A percentile compares a stretch with the other conserved stretches of the same genome.
Evolutionary conservation across 1,140 invertebrate species (phyloP).

Genomic region (Globodera rostochiensis): DNA sequence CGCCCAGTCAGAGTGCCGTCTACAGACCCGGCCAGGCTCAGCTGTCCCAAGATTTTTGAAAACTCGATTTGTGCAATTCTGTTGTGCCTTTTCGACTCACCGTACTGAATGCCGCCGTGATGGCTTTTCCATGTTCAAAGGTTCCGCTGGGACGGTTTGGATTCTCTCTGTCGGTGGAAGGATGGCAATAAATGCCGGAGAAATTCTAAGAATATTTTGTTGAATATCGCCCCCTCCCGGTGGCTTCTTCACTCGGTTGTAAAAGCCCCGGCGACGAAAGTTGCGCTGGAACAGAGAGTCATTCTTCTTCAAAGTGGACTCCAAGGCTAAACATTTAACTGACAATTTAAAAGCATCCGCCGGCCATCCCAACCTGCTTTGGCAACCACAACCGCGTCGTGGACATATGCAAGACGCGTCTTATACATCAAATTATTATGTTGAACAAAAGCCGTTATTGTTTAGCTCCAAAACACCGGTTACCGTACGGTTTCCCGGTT

Average conservation of each 20-base stretch:
- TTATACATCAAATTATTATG: constrained; percentile 18
- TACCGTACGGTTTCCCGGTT: no score
- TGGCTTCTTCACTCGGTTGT: constrained; percentile 44
- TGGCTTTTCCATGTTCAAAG: constrained; percentile 62
- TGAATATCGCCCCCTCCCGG: constrained; percentile 15
- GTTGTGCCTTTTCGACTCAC: constrained; percentile 28
- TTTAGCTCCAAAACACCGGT: no score
- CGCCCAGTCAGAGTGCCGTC: constrained; percentile 60
- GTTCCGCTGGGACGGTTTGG: constrained; percentile 58
- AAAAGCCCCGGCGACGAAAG: constrained; percentile 61
- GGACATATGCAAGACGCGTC: constrained; percentile 60
- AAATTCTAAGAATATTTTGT: constrained; percentile 17
- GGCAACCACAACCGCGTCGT: constrained; percentile 61
- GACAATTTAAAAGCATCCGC: no score
- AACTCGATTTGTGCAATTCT: neutral
- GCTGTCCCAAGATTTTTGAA: constrained; percentile 34
- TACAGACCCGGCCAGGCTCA: constrained; percentile 43
- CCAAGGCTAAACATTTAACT: constrained; percentile 40
- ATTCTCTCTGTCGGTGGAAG: constrained; percentile 53
- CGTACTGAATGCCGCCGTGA: constrained; percentile 49
- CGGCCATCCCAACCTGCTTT: constrained; percentile 35
- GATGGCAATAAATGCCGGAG: constrained; percentile 61
- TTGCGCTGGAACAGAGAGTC: constrained; percentile 64
- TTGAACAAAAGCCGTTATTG: no score
- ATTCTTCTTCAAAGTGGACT: constrained; percentile 49